These are phyloP conservation scores for Agriopis marginaria DNA, from an alignment of 2,888 invertebrate genomes.

Conservation along the genomic window DNA sequence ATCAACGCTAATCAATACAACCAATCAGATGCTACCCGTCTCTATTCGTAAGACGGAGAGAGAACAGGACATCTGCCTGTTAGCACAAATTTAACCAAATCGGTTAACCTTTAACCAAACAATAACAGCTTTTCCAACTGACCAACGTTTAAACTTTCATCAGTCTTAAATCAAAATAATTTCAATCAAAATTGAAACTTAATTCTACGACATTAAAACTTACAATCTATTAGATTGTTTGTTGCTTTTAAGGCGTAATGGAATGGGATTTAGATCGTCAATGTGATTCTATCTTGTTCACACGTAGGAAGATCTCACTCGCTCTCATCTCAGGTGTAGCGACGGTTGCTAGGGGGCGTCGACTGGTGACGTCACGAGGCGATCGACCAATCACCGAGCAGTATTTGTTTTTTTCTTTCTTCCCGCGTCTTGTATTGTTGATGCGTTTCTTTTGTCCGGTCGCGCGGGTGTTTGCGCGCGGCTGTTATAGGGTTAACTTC, in stretches of 20 bases:
- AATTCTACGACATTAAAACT: background rate
- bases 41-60: constrained; percentile 58
- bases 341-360: constrained; percentile 85
- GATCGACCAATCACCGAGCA: constrained; percentile 70
- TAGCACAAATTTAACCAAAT: constrained; percentile 85
- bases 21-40: constrained; percentile 64
- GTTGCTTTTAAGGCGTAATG: constrained; percentile 47
- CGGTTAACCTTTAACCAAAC: constrained; percentile 86
- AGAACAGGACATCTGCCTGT: constrained; percentile 79
- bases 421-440: constrained; percentile 69
- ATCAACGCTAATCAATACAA: constrained; percentile 70
- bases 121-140: constrained; percentile 85
- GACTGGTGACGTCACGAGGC: constrained; percentile 76
- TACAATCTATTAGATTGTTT: constrained; percentile 34
- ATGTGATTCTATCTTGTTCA: constrained; percentile 71
- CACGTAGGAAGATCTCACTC: constrained; percentile 67
- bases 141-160: constrained; percentile 60
- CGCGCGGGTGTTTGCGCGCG: constrained; percentile 60
- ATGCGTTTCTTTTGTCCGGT: constrained; percentile 71
- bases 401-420: constrained; percentile 68
- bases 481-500: constrained; percentile 63
- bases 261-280: constrained; percentile 51
- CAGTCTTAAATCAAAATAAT: constrained; percentile 38
- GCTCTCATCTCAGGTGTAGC: constrained; percentile 82
- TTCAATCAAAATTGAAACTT: constrained; percentile 44